Percentiles rank a stretch among this genome's conserved stretches.
Evolutionary conservation across 2,113 vertebrate species (phyloP).

Genomic region (Taxidea taxus): DNA sequence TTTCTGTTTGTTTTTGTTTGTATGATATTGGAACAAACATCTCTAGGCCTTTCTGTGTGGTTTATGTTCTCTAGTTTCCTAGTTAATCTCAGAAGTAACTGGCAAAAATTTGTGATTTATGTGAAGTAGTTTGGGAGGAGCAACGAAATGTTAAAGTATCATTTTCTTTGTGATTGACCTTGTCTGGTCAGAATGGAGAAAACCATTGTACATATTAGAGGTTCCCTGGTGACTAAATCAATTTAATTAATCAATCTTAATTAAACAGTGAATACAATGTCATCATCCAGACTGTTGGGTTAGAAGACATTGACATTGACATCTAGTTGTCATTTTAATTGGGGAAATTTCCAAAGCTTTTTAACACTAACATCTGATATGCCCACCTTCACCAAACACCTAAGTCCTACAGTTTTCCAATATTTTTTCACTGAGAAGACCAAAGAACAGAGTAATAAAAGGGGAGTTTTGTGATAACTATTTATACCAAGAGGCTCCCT

Average conservation of each 20-base stretch:
- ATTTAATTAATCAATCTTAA: not conserved
- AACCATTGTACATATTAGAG: not conserved
- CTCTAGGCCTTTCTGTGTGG: not conserved
- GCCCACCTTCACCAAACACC: not conserved
- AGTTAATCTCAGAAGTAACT: not conserved
- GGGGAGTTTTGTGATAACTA: not conserved
- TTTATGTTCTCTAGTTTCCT: not conserved
- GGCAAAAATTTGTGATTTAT: not conserved
- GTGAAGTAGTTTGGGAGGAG: not conserved
- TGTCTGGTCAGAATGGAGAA: not conserved
- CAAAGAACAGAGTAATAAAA: not conserved
- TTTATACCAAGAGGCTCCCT: not conserved
- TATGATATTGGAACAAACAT: not conserved
- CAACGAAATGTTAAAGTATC: not conserved
- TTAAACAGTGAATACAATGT: not conserved
- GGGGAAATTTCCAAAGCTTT: not conserved
- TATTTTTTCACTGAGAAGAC: not conserved
- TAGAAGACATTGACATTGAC: not conserved
- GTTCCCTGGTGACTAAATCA: not conserved
- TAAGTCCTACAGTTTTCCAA: not conserved
- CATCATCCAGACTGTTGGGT: not conserved
- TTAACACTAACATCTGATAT: not conserved
- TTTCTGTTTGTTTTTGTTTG: not conserved
- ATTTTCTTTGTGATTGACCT: not conserved
- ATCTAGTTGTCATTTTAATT: not conserved